These are phyloP conservation scores for Encarsia formosa DNA, from an alignment of 2,888 invertebrate species.

Conservation along the genomic window DNA sequence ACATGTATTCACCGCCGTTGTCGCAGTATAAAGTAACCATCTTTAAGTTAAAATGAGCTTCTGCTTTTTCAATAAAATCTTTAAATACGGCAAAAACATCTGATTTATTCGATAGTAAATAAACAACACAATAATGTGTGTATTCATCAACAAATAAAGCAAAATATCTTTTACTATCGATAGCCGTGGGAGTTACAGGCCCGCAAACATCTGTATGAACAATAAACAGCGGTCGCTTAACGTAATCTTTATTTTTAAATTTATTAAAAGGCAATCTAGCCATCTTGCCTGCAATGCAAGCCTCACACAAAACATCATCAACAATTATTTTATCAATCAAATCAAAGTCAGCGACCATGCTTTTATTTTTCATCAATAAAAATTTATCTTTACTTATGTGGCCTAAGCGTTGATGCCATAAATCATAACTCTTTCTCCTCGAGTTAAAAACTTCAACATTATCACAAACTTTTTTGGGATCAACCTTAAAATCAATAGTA, in stretches of 20 bases:
- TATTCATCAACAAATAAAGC: no score
- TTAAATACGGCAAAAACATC: constrained; percentile 24
- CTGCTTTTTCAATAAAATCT: constrained; percentile 33
- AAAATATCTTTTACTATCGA: no score
- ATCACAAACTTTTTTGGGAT: constrained; percentile 5
- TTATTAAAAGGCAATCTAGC: constrained; percentile 2
- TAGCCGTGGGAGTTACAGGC: constrained; percentile 19
- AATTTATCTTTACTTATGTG: constrained; percentile 15
- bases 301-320: constrained; percentile 14
- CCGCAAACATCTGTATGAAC: constrained; percentile 26
- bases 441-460: no score
- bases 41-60: constrained; percentile 23
- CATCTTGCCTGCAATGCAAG: constrained; percentile 14
- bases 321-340: constrained; percentile 10
- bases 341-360: constrained; percentile 6
- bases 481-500: neutral
- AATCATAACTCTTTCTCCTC: constrained; percentile 3
- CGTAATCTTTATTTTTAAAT: neutral
- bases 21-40: constrained; percentile 5
- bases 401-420: constrained; percentile 6
- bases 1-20: constrained; percentile 41
- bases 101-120: constrained; percentile 21
- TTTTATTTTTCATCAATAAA: constrained; percentile 8
- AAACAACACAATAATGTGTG: constrained; percentile 19
- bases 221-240: constrained; percentile 18